Conservation (phyloP, 1,140 invertebrate species). For the Drosophila littoralis region DNA sequence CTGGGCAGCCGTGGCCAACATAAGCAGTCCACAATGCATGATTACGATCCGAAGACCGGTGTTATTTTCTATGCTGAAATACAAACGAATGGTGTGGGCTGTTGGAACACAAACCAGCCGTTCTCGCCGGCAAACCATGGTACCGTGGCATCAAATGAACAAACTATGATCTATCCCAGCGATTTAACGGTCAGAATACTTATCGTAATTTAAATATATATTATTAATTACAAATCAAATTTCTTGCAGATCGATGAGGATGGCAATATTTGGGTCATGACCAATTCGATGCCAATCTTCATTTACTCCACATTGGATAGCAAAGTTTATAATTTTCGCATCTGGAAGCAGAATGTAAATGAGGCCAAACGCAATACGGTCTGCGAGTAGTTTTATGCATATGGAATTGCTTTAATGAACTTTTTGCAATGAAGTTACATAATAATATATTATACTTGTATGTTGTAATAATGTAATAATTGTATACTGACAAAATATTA, state of each 20-base stretch:
- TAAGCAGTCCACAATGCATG: slow-evolving; percentile 88
- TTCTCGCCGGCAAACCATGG: slow-evolving; percentile 86
- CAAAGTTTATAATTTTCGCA: slow-evolving; percentile 86
- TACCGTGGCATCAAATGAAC: slow-evolving; percentile 86
- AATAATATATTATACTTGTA: slow-evolving; percentile 33
- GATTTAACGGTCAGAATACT: slow-evolving; percentile 73
- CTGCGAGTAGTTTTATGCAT: slow-evolving; percentile 65
- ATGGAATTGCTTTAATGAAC: slow-evolving; percentile 69
- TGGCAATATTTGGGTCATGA: slow-evolving; percentile 87
- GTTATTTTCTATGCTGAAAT: slow-evolving; percentile 89
- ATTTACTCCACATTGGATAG: slow-evolving; percentile 86
- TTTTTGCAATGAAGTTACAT: slow-evolving; percentile 59
- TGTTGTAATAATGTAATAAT: slow-evolving; percentile 40
- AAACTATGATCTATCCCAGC: slow-evolving; percentile 88
- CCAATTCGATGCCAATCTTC: slow-evolving; percentile 87
- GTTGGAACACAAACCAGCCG: slow-evolving; percentile 87
- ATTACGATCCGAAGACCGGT: slow-evolving; percentile 85
- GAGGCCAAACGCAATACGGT: slow-evolving; percentile 67
- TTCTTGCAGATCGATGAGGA: slow-evolving; percentile 85
- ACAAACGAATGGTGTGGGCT: slow-evolving; percentile 88
- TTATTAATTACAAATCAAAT: not conserved
- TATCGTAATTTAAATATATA: not conserved
- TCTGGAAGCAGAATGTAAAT: slow-evolving; percentile 83
- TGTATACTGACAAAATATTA: slow-evolving; percentile 53
- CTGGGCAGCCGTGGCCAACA: slow-evolving; percentile 87